A percentile compares a stretch with the other conserved stretches of the same genome.
Conservation (phyloP, 2,888 invertebrate species). For the Lissonota sp. region DNA sequence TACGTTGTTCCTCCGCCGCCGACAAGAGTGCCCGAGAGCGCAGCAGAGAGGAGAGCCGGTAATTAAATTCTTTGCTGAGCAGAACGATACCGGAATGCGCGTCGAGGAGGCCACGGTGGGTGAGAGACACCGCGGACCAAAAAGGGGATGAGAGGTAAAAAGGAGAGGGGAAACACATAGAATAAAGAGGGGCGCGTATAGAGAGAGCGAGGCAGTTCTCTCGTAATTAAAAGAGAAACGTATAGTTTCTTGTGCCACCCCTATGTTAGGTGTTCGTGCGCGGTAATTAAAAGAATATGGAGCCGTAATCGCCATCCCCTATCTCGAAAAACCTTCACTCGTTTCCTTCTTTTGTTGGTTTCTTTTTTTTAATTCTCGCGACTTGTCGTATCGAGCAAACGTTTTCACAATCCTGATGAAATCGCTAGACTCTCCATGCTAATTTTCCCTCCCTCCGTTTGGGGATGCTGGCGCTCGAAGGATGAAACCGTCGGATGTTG, state of each 20-base stretch:
- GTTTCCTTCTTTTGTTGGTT: slow-evolving; percentile 6
- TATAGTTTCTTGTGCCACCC: slow-evolving; percentile 76
- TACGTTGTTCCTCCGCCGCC: slow-evolving; percentile 10
- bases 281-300: slow-evolving; percentile 83
- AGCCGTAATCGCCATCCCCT: slow-evolving; percentile 76
- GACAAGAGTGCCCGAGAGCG: slow-evolving; percentile 38
- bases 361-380: slow-evolving; percentile 13
- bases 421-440: slow-evolving; percentile 73
- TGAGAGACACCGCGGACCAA: slow-evolving; percentile 40
- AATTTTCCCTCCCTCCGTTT: slow-evolving; percentile 73
- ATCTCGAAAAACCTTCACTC: slow-evolving; percentile 46
- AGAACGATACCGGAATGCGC: slow-evolving; percentile 82
- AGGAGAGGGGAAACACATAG: not conserved
- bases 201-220: slow-evolving; percentile 52
- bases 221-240: slow-evolving; percentile 83
- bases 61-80: slow-evolving; percentile 82
- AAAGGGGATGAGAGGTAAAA: slow-evolving; percentile 16
- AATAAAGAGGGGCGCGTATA: not conserved
- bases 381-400: slow-evolving; percentile 11
- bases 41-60: slow-evolving; percentile 71
- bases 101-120: slow-evolving; percentile 71
- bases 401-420: not conserved
- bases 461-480: not conserved
- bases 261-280: slow-evolving; percentile 58
- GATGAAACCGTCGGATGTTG: not conserved